Percentiles rank a stretch among this genome's conserved stretches.
phyloP scores from a whole-genome alignment of 2,888 invertebrate species.

The Hypena proboscidalis region DNA sequence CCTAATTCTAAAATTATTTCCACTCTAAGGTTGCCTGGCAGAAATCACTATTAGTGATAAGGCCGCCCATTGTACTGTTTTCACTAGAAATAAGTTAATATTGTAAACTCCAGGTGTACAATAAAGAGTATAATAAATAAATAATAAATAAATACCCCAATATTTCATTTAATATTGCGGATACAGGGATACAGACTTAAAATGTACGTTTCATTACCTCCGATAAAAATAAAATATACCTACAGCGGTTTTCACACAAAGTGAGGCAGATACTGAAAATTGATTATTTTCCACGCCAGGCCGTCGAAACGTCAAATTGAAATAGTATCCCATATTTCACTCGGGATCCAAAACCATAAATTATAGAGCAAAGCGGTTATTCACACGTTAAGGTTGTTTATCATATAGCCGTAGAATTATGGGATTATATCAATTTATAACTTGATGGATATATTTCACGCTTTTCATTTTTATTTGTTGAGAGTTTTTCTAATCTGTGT shows the following conservation, averaged over 20 bases:
- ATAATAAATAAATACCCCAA: not conserved
- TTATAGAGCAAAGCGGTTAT: not conserved
- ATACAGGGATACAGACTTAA: not conserved
- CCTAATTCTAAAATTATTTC: too few relatives aligned
- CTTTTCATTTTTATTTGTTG: too few relatives aligned
- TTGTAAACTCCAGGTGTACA: too few relatives aligned
- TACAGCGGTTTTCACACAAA: not conserved
- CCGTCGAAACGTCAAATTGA: slow-evolving; percentile 9
- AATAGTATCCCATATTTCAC: slow-evolving; percentile 25
- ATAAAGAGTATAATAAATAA: too few relatives aligned
- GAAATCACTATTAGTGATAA: too few relatives aligned
- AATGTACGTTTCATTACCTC: not conserved
- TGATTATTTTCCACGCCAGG: not conserved
- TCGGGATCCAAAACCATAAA: slow-evolving; percentile 14
- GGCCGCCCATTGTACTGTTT: too few relatives aligned
- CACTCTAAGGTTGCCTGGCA: too few relatives aligned
- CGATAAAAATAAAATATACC: not conserved
- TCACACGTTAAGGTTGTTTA: not conserved
- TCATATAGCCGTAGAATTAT: not conserved
- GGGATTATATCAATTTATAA: not conserved
- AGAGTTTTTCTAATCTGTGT: too few relatives aligned
- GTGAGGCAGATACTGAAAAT: slow-evolving; percentile 7
- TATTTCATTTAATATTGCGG: not conserved
- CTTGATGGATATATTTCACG: too few relatives aligned
- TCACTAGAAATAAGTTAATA: too few relatives aligned